A percentile compares a stretch with the other conserved stretches of the same genome.
phyloP scores from a whole-genome alignment of 2,888 invertebrate genomes.

The Salpingus planirostris region DNA sequence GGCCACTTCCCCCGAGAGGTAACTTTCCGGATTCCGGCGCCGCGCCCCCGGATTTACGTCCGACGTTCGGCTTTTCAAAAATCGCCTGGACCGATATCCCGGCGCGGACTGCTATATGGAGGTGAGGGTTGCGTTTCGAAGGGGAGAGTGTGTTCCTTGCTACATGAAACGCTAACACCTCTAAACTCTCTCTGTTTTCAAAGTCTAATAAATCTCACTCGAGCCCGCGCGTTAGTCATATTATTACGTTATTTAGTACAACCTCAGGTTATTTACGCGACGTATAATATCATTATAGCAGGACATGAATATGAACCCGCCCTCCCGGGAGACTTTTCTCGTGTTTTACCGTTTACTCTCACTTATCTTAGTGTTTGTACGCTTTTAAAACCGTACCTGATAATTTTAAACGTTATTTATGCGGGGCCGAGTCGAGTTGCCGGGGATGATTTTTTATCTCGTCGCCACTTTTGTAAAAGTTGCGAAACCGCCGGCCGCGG shows the following conservation, averaged over 20 bases:
- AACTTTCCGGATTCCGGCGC: too few species aligned
- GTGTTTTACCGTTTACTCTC: slow-evolving; percentile 32
- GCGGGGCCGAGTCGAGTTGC: slow-evolving; percentile 5
- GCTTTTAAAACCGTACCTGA: slow-evolving; percentile 29
- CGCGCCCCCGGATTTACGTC: too few species aligned
- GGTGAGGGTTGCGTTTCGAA: too few species aligned
- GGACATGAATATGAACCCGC: slow-evolving; percentile 38
- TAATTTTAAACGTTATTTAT: slow-evolving; percentile 16
- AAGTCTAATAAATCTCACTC: slow-evolving; percentile 36
- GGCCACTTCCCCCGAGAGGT: too few species aligned
- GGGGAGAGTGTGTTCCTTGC: too few species aligned
- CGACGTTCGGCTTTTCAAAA: too few species aligned
- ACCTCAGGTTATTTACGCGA: slow-evolving; percentile 31
- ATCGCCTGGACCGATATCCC: too few species aligned
- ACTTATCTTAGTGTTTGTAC: slow-evolving; percentile 32
- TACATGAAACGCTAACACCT: slow-evolving; percentile 14
- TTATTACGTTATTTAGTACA: slow-evolving; percentile 38
- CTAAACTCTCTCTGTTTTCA: slow-evolving; percentile 25
- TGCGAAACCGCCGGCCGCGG: slow-evolving; percentile 8
- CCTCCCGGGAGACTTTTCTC: slow-evolving; percentile 34
- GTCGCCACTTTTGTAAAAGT: slow-evolving; percentile 9
- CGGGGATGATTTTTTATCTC: slow-evolving; percentile 14
- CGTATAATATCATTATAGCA: slow-evolving; percentile 35
- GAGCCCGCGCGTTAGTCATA: slow-evolving; percentile 33
- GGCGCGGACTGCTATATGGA: too few species aligned